These are phyloP conservation scores for Belonocnema kinseyi DNA, from an alignment of 1,140 invertebrate species.

Conservation along the genomic window DNA sequence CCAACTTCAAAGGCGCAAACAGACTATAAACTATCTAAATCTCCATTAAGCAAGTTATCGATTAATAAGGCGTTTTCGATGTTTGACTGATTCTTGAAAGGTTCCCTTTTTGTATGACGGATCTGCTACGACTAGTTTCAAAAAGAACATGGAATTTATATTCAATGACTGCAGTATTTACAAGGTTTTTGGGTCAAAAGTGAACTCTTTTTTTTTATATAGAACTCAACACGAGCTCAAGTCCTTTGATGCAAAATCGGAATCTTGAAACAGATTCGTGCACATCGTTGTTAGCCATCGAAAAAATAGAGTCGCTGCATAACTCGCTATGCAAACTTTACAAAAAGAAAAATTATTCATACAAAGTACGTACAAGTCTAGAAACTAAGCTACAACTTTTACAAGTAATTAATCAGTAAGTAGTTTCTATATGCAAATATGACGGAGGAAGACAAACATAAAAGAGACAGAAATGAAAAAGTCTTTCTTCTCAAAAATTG, in stretches of 20 bases:
- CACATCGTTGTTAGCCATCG: background rate
- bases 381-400: too few relatives aligned
- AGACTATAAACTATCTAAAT: slow-evolving; percentile 36
- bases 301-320: slow-evolving; percentile 19
- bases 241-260: slow-evolving; percentile 3
- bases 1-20: slow-evolving; percentile 32
- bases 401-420: background rate
- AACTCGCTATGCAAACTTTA: slow-evolving; percentile 34
- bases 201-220: slow-evolving; percentile 19
- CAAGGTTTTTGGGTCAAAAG: slow-evolving; percentile 19
- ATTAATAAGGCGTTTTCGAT: slow-evolving; percentile 69
- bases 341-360: slow-evolving; percentile 33
- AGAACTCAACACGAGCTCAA: slow-evolving; percentile 11
- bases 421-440: slow-evolving; percentile 20
- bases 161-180: slow-evolving; percentile 26
- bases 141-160: slow-evolving; percentile 48
- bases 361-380: slow-evolving; percentile 27
- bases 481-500: background rate
- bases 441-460: slow-evolving; percentile 35
- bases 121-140: slow-evolving; percentile 58
- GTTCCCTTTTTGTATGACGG: slow-evolving; percentile 48
- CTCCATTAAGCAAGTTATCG: slow-evolving; percentile 37
- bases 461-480: slow-evolving; percentile 5
- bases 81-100: slow-evolving; percentile 43
- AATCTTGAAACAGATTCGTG: slow-evolving; percentile 32